Base-by-base conservation (phyloP, 2,113 vertebrate species). In the Tachuris rubrigastra region DNA sequence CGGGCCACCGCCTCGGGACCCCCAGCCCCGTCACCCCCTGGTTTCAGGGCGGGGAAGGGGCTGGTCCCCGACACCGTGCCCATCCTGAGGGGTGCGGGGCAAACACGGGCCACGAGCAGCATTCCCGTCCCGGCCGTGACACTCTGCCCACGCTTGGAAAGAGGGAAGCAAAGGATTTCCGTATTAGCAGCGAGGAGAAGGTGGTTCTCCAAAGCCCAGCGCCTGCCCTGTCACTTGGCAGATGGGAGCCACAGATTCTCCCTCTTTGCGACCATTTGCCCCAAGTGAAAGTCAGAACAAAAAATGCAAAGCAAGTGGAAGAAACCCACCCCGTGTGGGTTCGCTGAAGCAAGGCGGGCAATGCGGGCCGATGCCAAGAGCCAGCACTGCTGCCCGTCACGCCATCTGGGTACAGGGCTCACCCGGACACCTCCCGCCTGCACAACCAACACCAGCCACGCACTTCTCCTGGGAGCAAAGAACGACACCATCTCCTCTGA, bases 401-500 rank as follows among this genome's bases (percentile, higher is more conserved):
- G 47, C 31, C 28, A 35, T 47, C 47, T 1, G 15, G 89, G 56
- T 33, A 16, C 82, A 12, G 31, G 5, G 71, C 92, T 91, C 13
- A 3, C 67, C 17, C 39, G 93, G 92, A 78, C 87, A 96, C 77
- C 22, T 1, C 27, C 30, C 2, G 8, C 35, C 6, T 35, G 37
- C 50, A 28, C 23, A 19, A 28, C 47, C 39, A 87, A 37, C 52
- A 17, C 22, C 12, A 1, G 56, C 24, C 35, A 20, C 6, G 0
- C 4, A 35, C 42, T 37, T 53, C 4, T 2, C 52, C 12, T 0
- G 20, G 39, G 23, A 16, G 22, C 28, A 7, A 63, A 25, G 55
- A 25, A 6, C 2, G 1, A 52, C 65, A 52, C 49, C 46, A 4
- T 3, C n/a, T 14, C 69, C 23, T 28, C 33, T 1, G 3, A 30